phyloP scores from a whole-genome alignment of 2,113 vertebrate genomes.

The Seriola dumerili region DNA sequence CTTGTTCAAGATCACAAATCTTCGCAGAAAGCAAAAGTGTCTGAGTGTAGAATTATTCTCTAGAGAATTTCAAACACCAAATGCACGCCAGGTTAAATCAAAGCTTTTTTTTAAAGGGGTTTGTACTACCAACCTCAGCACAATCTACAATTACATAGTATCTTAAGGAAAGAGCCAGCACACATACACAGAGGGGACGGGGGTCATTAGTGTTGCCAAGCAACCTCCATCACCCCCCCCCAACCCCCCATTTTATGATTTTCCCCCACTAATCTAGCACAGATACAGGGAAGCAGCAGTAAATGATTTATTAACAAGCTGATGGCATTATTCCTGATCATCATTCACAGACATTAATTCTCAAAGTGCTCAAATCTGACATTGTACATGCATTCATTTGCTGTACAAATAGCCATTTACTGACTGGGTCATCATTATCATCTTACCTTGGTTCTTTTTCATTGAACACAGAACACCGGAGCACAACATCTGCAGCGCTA shows the following conservation, averaged over 20 bases:
- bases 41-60: constrained; percentile 4
- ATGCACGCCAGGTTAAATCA: constrained; percentile 24
- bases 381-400: constrained; percentile 72
- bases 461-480: constrained; percentile 46
- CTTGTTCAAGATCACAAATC: constrained; percentile 11
- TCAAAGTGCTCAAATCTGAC: constrained; percentile 64
- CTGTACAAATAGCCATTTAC: constrained; percentile 68
- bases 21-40: not conserved
- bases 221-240: constrained; percentile 57
- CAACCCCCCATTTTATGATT: constrained; percentile 61
- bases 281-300: constrained; percentile 61
- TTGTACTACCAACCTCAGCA: constrained; percentile 49
- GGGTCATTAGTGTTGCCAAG: constrained; percentile 79
- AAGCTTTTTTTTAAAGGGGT: not conserved
- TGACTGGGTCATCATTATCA: constrained; percentile 52
- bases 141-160: constrained; percentile 59
- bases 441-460: constrained; percentile 56
- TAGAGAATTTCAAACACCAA: constrained; percentile 13
- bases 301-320: constrained; percentile 80
- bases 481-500: constrained; percentile 41
- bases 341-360: constrained; percentile 74
- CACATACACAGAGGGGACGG: constrained; percentile 55
- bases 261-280: constrained; percentile 65
- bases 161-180: constrained; percentile 46
- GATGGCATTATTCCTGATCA: constrained; percentile 77